Evolutionary conservation across 2,113 vertebrate genomes (phyloP).

Genomic region (Silurus asotus): DNA sequence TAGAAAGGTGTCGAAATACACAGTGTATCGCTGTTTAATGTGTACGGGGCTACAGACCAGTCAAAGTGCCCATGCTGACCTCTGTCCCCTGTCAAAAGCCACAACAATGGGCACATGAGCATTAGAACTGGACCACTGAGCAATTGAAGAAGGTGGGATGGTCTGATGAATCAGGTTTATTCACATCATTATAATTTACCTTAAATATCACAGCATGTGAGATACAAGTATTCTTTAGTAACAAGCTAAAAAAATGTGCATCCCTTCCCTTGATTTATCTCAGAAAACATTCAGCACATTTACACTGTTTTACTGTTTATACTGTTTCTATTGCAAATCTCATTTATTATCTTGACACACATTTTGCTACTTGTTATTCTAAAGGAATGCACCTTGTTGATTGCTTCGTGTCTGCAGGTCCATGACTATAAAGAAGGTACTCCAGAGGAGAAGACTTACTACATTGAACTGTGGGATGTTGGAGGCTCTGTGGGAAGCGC

Average conservation of each 20-base stretch:
- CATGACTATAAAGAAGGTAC: slow-evolving; percentile 98
- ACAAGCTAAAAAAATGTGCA: background rate
- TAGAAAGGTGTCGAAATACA: no score
- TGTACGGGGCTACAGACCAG: no score
- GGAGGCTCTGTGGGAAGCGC: slow-evolving; percentile 93
- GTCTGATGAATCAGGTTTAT: no score
- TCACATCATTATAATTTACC: no score
- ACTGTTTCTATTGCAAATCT: background rate
- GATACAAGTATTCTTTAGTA: background rate
- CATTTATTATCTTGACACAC: background rate
- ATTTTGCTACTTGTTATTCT: background rate
- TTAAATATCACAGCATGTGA: background rate
- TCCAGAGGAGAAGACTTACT: slow-evolving; percentile 94
- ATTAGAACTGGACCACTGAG: no score
- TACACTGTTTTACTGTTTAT: no score
- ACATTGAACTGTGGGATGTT: slow-evolving; percentile 96
- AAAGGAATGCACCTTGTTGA: background rate
- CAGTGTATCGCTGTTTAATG: no score
- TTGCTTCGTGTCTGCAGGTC: slow-evolving; percentile 69
- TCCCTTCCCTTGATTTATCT: background rate
- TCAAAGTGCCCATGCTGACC: no score
- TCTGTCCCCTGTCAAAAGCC: no score
- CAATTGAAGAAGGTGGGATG: no score
- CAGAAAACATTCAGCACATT: no score
- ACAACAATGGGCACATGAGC: no score